A percentile compares a stretch with the other conserved stretches of the same genome.
Evolutionary conservation across 1,140 invertebrate genomes (phyloP).

Genomic region (Brachionus asplanchnoidis): DNA sequence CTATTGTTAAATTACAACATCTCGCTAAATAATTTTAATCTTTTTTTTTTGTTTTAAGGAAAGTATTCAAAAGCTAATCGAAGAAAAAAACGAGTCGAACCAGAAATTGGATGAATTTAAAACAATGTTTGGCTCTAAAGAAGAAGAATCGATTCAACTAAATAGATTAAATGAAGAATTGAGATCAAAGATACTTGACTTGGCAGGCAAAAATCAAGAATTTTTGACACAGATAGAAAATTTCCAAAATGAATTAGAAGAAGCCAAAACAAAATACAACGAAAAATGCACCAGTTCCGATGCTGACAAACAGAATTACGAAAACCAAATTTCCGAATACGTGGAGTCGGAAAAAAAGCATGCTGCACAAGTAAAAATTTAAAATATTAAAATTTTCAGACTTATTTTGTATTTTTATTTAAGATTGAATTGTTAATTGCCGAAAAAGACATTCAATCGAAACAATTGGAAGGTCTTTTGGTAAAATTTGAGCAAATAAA

Average conservation of each 20-base stretch:
- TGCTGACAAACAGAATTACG: not conserved
- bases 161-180: not conserved
- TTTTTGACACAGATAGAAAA: not conserved
- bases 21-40: not conserved
- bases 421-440: slow-evolving; percentile 16
- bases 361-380: not conserved
- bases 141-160: not conserved
- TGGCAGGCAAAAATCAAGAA: slow-evolving; percentile 23
- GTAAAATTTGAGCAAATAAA: slow-evolving; percentile 11
- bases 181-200: not conserved
- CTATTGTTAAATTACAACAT: too few species aligned
- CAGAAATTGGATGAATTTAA: slow-evolving; percentile 12
- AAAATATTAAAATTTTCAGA: not conserved
- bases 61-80: slow-evolving; percentile 26
- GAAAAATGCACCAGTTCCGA: not conserved
- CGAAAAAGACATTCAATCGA: slow-evolving; percentile 22
- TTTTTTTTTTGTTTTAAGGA: slow-evolving; percentile 1
- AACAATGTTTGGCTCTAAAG: not conserved
- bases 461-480: slow-evolving; percentile 31
- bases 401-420: not conserved
- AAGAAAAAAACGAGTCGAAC: slow-evolving; percentile 24
- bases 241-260: not conserved
- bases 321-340: not conserved
- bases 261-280: not conserved
- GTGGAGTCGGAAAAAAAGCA: not conserved